Base-by-base conservation (phyloP, 2,797 vertebrate species). In the Eulemur mongoz region DNA sequence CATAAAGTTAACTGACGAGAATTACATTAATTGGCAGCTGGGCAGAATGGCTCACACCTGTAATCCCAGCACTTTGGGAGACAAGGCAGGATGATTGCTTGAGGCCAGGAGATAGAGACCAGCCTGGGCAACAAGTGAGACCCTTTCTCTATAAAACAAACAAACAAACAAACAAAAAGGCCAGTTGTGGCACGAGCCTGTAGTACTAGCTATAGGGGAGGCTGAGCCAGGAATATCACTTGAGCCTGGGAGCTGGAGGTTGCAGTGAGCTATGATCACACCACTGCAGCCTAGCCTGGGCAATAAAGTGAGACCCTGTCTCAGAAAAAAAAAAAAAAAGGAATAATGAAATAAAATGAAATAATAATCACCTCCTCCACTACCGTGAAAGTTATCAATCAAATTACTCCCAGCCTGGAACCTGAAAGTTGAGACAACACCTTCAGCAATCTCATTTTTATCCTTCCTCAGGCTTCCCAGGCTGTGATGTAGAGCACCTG, bases 1-100 rank as follows among this genome's bases (percentile, higher is more conserved):
- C 84, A 92, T 65, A 85, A 94, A 94, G 38, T 94, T 89, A 91
- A 80, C 9, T 78, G 27, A 85, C n/a, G 22, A 70, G n/a, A 96
- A 93, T 91, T 75, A 91, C 73, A 63, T 63, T 87, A 30, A 86
- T 50, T 78, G 76, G 25, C 27, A 65, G 30, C 32, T 65, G 32
- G 30, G 63, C 7, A 7, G 32, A 65, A 15, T n/a, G 63, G 63
- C 63, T 65, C 32, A 65, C 32, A 8, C 63, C 63, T 65, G 63
- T n/a, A 65, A 65, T 17, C 63, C 7, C 32, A n/a, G 63, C 15
- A 65, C 32, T n/a, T 65, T 65, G 32, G 63, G 32, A 65, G 32
- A 32, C 63, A 65, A 65, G 32, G 14, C 63, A 32, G 7, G 63
- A n/a, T 7, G 6, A 65, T 4, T 65, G 63, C 30, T 65, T 65